Conservation (phyloP, 2,113 vertebrate genomes). For the Mixornis gularis region DNA sequence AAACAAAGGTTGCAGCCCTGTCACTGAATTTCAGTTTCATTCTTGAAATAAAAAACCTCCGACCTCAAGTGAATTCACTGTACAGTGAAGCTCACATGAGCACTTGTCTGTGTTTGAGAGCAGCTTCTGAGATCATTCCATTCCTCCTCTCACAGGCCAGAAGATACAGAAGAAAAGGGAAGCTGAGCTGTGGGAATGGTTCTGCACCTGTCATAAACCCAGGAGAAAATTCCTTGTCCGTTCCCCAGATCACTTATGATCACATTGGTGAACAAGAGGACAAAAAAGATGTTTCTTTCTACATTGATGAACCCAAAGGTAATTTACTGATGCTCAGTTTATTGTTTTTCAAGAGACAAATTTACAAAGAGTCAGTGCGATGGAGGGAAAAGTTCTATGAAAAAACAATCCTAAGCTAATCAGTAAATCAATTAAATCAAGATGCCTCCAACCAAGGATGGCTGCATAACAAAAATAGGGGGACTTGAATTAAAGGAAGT, state of each 20-base stretch:
- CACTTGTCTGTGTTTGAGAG: neutral
- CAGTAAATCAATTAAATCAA: neutral
- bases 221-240: conserved; percentile 69
- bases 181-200: conserved; percentile 69
- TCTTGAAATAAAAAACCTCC: neutral
- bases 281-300: conserved; percentile 70
- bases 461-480: neutral
- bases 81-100: neutral
- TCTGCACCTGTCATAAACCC: conserved; percentile 59
- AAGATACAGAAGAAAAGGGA: conserved; percentile 75
- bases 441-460: neutral
- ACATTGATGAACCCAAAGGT: conserved; percentile 72
- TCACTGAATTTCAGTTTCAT: neutral
- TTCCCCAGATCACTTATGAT: conserved; percentile 83
- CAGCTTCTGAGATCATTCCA: neutral
- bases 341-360: neutral
- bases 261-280: conserved; percentile 68
- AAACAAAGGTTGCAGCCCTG: neutral
- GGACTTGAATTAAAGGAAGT: neutral
- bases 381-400: neutral
- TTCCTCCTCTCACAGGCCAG: conserved; percentile 69
- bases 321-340: neutral
- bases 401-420: neutral
- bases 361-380: neutral
- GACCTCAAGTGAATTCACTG: neutral